A percentile compares a stretch with the other conserved stretches of the same genome.
Conservation (phyloP, 1,140 invertebrate species). For the Dendroctonus valens region DNA sequence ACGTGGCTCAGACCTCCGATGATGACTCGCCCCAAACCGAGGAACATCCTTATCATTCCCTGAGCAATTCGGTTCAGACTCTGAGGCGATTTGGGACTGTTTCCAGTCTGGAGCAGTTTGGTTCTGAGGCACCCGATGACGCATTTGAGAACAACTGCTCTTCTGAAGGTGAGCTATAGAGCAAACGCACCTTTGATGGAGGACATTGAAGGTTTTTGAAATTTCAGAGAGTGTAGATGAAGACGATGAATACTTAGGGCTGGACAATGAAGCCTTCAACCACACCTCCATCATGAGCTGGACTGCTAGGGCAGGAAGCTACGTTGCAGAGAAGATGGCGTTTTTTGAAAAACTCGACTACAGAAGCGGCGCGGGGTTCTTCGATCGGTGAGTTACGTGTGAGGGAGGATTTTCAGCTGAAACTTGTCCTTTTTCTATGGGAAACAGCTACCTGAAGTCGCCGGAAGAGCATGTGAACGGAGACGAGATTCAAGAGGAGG, state of each 20-base stretch:
- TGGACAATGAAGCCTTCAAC: conserved; percentile 50
- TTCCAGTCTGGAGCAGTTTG: conserved; percentile 70
- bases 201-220: neutral
- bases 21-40: conserved; percentile 58
- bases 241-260: conserved; percentile 52
- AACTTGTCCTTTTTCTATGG: neutral
- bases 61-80: conserved; percentile 53
- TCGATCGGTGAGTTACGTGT: conserved; percentile 55
- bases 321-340: conserved; percentile 78
- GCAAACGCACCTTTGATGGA: neutral
- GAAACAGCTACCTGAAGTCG: conserved; percentile 49
- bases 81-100: conserved; percentile 68
- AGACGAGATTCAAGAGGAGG: conserved; percentile 60
- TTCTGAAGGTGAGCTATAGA: conserved; percentile 14
- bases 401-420: neutral
- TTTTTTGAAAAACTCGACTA: conserved; percentile 62
- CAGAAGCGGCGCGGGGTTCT: conserved; percentile 55
- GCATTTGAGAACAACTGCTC: conserved; percentile 21
- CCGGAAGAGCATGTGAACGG: conserved; percentile 53
- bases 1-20: conserved; percentile 38
- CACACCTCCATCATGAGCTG: conserved; percentile 57
- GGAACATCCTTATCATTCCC: conserved; percentile 57
- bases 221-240: conserved; percentile 35
- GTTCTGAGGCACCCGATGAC: conserved; percentile 60
- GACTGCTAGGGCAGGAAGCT: conserved; percentile 74